Conservation (phyloP, 2,888 invertebrate genomes). For the Furcula furcula region DNA sequence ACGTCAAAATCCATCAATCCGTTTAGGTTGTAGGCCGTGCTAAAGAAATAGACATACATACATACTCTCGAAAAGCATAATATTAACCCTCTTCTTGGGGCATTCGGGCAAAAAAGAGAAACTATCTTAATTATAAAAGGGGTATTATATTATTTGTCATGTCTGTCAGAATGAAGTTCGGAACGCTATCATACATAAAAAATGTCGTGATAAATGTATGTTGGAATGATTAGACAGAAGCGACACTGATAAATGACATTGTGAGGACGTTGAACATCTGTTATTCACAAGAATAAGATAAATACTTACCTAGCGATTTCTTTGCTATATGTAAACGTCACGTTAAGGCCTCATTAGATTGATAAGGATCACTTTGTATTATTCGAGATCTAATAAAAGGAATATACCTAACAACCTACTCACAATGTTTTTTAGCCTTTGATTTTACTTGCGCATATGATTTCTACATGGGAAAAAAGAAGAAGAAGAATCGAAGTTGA, state of each 20-base stretch:
- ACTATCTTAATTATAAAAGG: slow-evolving; percentile 11
- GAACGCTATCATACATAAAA: slow-evolving; percentile 36
- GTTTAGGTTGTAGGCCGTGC: too few species aligned
- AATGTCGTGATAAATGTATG: slow-evolving; percentile 57
- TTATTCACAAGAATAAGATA: slow-evolving; percentile 64
- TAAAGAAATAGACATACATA: too few species aligned
- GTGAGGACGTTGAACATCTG: slow-evolving; percentile 56
- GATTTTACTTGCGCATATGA: too few species aligned
- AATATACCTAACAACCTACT: too few species aligned
- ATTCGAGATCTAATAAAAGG: too few species aligned
- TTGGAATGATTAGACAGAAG: slow-evolving; percentile 59
- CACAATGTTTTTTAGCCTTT: too few species aligned
- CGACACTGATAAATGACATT: slow-evolving; percentile 62
- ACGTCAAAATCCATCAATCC: too few species aligned
- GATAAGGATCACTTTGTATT: slow-evolving; percentile 27
- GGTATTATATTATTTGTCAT: slow-evolving; percentile 15
- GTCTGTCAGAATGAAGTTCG: slow-evolving; percentile 17
- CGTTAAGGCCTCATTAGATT: slow-evolving; percentile 35
- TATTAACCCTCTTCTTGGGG: too few species aligned
- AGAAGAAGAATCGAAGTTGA: too few species aligned
- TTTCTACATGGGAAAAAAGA: too few species aligned
- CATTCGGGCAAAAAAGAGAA: too few species aligned
- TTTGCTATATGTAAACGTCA: slow-evolving; percentile 40
- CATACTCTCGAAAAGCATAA: too few species aligned
- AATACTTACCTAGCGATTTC: slow-evolving; percentile 44